Evolutionary conservation across 2,797 vertebrate genomes (phyloP), one percentile per base, ranked within the genome.

Genomic region (Pseudochromis fuscus): DNA sequence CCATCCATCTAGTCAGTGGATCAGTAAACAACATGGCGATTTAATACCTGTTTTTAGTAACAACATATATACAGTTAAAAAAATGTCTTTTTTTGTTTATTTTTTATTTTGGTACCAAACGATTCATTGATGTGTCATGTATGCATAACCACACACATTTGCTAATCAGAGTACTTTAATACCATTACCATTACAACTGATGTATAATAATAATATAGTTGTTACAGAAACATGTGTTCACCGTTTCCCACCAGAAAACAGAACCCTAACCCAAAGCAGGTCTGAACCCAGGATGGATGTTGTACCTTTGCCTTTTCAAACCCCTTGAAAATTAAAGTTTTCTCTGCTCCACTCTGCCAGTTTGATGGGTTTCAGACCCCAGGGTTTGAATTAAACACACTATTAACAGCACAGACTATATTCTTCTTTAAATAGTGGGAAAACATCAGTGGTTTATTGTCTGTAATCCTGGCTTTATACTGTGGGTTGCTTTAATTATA

Each of bases 401-500:
- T 42, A 0, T 42, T 71, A 52, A 55, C 46, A 56, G 13, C 38
- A 28, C 28, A 49, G 21, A 49, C 46, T 23, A 55, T 23, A 23
- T 62, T 57, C 24, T 61, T 52, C 57, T 42, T 35, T 60, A 44
- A 56, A 33, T 10, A 74, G 62, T 59, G 40, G 56, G 35, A 55
- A 67, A 79, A 5, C 60, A 63, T 72, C 13, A 49, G 48, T 70
- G 66, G 28, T 63, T 72, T 71, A 69, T 51, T 63, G 56, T 42
- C 61, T 84, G 56, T 33, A 46, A 73, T 77, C 28, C 55, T 37
- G 65, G 57, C 52, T 83, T 72, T 28, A 58, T 48, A 52, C 31
- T 51, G 25, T 35, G 67, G 53, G 28, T 50, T 70, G 38, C 45
- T 82, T 48, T 82, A 48, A 85, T 82, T 76, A 33, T 71, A 65